A percentile compares a stretch with the other conserved stretches of the same genome.
These are phyloP conservation scores for Eriosoma lanigerum DNA, from an alignment of 1,140 invertebrate genomes.

Conservation along the genomic window DNA sequence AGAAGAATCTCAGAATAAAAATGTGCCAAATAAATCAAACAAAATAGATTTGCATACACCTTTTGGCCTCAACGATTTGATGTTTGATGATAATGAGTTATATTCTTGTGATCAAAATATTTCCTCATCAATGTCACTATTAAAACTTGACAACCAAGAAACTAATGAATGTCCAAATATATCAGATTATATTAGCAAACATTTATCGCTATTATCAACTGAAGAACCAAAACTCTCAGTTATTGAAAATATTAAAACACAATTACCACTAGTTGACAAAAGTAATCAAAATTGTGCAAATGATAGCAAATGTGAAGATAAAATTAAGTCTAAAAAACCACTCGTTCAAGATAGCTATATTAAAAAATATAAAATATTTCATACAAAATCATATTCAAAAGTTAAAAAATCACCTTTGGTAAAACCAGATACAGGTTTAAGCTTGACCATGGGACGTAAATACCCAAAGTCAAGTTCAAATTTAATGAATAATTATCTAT, in stretches of 20 bases:
- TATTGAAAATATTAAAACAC: background rate
- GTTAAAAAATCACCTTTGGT: conserved; percentile 26
- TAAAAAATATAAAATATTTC: conserved; percentile 34
- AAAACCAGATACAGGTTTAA: conserved; percentile 34
- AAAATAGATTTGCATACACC: conserved; percentile 42
- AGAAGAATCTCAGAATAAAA: background rate
- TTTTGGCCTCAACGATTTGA: conserved; percentile 46
- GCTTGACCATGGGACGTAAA: conserved; percentile 17
- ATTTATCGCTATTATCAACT: conserved; percentile 34
- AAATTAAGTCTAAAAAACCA: background rate
- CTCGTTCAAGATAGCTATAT: background rate
- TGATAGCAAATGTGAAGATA: background rate
- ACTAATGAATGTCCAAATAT: conserved; percentile 22
- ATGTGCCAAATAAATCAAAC: background rate
- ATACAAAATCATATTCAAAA: conserved; percentile 20
- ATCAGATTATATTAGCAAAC: conserved; percentile 43
- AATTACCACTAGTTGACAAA: background rate
- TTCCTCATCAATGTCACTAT: conserved; percentile 14
- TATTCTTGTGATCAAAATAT: conserved; percentile 31
- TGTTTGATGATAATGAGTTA: conserved; percentile 45
- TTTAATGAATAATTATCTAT: conserved; percentile 39
- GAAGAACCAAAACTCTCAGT: background rate
- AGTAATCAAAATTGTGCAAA: background rate
- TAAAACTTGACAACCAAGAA: conserved; percentile 3
- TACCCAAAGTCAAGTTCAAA: conserved; percentile 40